Evolutionary conservation across 2,888 invertebrate genomes (phyloP), one percentile per base, ranked within the genome.

Genomic region (Cordilura impudica): DNA sequence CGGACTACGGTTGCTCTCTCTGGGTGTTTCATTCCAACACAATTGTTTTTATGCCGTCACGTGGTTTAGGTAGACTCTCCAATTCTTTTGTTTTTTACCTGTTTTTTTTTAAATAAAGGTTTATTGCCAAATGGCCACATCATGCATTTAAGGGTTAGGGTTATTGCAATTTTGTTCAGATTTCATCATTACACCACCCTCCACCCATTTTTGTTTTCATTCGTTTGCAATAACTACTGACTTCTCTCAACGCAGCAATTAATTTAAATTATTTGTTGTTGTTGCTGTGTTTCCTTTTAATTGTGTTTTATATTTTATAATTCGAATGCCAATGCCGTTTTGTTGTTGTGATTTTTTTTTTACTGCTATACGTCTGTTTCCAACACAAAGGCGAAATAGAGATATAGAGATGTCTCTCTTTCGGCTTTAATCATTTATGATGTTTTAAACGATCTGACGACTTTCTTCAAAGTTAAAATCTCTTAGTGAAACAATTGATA

Each of bases 291-390:
- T n/a, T n/a, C n/a, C 45, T 45, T 60, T 60, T 26, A 60, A 43
- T 58, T 4, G 58, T 12, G 19, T 21, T 54, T 26, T 26, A 60
- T 51, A 23, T 12, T 39, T 70, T 51, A 35, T 51, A 43, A 51
- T 29, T 51, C 43, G 60, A 70, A 70, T 60, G 70, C 70, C 60
- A 51, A 60, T 51, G 49, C 18, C 51, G 51, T 51, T 70, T 51
- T 60, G 39, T 51, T 60, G 49, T 2, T 39, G n/a, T n/a, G n/a
- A n/a, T n/a, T n/a, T n/a, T n/a, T n/a, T n/a, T n/a, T n/a, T n/a
- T n/a, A n/a, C n/a, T n/a, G 12, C 35, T 39, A 2, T 39, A 12
- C 35, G n/a, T 39, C 4, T 4, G 35, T 39, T 12, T 39, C 12
- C 35, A n/a, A n/a, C n/a, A n/a, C n/a, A n/a, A n/a, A n/a, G n/a